Conservation (phyloP, 64 coral and sea anemone genomes). For the Stichodactyla mertensii region DNA sequence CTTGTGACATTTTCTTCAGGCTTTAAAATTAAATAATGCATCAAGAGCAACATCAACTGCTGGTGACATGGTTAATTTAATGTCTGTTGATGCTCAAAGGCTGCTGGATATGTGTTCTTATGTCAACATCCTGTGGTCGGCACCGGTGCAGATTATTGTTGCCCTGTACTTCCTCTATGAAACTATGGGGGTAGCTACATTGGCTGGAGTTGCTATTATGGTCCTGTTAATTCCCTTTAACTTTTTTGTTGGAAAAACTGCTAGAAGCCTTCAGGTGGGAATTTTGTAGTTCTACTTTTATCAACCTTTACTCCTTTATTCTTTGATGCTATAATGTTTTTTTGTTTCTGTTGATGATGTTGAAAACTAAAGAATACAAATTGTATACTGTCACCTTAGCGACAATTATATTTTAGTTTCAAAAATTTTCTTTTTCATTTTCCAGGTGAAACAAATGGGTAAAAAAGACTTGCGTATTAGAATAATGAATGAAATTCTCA, state of each 20-base stretch:
- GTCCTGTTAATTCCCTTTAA: constrained; percentile 64
- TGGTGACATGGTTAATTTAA: constrained; percentile 83
- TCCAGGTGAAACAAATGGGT: constrained; percentile 81
- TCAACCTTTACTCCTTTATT: background rate
- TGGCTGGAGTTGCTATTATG: constrained; percentile 79
- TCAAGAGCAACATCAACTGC: constrained; percentile 71
- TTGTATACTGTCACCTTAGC: too few species aligned
- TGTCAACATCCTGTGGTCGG: constrained; percentile 59
- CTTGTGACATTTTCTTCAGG: constrained; percentile 24
- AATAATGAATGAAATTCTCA: constrained; percentile 93
- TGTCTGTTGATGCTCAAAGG: constrained; percentile 84
- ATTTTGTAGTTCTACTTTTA: background rate
- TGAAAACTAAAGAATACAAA: too few species aligned
- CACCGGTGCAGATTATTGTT: constrained; percentile 49
- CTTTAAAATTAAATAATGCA: constrained; percentile 58
- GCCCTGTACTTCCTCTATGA: constrained; percentile 68
- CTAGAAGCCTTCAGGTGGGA: constrained; percentile 62
- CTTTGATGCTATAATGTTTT: background rate
- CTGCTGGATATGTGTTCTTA: constrained; percentile 63
- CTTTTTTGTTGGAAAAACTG: constrained; percentile 34
- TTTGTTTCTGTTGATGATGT: too few species aligned
- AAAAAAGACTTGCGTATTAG: constrained; percentile 72
- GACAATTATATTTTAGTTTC: background rate
- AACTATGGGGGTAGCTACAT: constrained; percentile 64
- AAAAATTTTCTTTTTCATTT: background rate